Evolutionary conservation across 2,113 vertebrate species (phyloP), one percentile per base, ranked within the genome.

Genomic region (Paradoxurus hermaphroditus): DNA sequence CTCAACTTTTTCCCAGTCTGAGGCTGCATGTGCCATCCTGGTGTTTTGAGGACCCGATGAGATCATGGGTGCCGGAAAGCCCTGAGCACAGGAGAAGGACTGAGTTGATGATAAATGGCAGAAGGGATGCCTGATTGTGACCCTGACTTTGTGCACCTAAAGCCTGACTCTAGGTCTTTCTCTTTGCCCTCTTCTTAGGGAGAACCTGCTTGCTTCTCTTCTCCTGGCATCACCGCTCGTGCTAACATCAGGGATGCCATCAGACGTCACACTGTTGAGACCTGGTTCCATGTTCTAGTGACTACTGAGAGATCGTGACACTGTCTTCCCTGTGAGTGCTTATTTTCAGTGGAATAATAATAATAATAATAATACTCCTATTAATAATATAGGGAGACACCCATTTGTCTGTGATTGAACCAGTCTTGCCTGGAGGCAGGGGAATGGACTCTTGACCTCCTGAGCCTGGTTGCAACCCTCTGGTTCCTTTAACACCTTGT

Each of bases 311-410:
- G 36, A 63, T 4, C 41, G 27, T 87, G 82, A 86, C 3, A 5
- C 21, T 25, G 36, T 79, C 25, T 25, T 89, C 79, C 51, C 49
- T 39, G 25, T 56, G 67, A 87, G 29, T 68, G 19, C 63, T 75
- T 90, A 51, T 93, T 95, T 79, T 87, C 59, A 79, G 41, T 70
- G 90, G 41, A 96, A 85, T 44, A 75, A 46, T 16, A 73, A 73
- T 67, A 34, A 7, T 31, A 34, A 67, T 92, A 92, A 86, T 63
- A 72, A 81, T 77, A 12, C 11, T 81, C 18, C 68, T 94, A 25
- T 46, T 90, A 79, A 79, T 90, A 75, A 70, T 51, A 41, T 31
- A 49, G 44, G 68, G 85, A 85, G 59, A 83, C 49, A 75, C 49
- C 72, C 49, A 51, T 63, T 95, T 83, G 62, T 56, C 86, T 90